These are phyloP conservation scores for Aramus guarauna DNA, from an alignment of 2,113 vertebrate genomes.

Conservation along the genomic window DNA sequence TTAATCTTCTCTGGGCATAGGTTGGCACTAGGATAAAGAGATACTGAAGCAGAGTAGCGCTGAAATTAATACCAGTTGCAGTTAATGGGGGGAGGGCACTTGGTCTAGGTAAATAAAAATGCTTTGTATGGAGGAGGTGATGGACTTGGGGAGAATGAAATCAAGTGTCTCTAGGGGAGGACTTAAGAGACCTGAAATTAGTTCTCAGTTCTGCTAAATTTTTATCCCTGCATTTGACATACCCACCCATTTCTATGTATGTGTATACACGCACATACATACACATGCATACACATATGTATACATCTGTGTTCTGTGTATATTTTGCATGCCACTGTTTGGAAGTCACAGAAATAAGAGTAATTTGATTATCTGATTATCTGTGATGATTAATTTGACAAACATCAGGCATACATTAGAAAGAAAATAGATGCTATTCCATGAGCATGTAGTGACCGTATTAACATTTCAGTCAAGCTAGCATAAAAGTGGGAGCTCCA, in stretches of 20 bases:
- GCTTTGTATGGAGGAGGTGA: background rate
- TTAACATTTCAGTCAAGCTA: background rate
- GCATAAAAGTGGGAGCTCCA: background rate
- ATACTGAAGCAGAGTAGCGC: background rate
- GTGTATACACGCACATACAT: background rate
- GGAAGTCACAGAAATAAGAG: background rate
- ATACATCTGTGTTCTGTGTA: background rate
- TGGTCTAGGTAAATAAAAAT: background rate
- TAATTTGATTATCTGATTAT: background rate
- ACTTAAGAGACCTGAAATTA: background rate
- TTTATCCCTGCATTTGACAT: background rate
- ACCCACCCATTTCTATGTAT: background rate
- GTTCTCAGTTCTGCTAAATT: background rate
- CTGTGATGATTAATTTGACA: background rate
- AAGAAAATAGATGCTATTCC: background rate
- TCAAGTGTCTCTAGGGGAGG: background rate
- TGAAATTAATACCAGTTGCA: background rate
- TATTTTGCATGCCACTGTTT: background rate
- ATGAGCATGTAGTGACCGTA: background rate
- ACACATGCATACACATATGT: too few species aligned
- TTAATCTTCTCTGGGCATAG: background rate
- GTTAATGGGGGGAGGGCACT: background rate
- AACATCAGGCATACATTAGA: background rate
- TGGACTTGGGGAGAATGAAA: background rate
- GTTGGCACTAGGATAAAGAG: background rate